These are phyloP conservation scores for Corvus hawaiiensis DNA, from an alignment of 2,113 vertebrate genomes.

Conservation along the genomic window DNA sequence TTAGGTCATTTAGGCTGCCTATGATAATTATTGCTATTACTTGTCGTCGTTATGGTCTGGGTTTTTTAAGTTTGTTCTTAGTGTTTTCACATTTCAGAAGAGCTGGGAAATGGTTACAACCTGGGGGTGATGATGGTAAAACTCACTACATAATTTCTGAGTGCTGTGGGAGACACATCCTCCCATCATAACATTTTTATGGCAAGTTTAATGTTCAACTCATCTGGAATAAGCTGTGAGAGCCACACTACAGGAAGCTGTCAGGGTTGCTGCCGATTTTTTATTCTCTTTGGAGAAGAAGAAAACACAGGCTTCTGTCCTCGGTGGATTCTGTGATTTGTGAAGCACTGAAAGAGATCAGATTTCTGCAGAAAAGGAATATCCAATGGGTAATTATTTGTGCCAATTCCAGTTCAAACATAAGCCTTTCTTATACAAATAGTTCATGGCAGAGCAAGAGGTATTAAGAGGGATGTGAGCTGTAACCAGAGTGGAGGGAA, in stretches of 20 bases:
- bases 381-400: conserved; percentile 53
- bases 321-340: conserved; percentile 38
- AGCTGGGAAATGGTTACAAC: background rate
- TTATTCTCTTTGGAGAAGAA: conserved; percentile 53
- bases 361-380: conserved; percentile 58
- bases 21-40: background rate
- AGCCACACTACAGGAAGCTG: conserved; percentile 26
- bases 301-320: conserved; percentile 38
- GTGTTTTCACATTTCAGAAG: background rate
- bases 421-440: conserved; percentile 42
- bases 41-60: background rate
- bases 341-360: conserved; percentile 55
- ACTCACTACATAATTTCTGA: conserved; percentile 29
- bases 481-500: conserved; percentile 36
- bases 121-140: background rate
- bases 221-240: conserved; percentile 49
- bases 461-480: conserved; percentile 8
- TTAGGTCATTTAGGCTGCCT: background rate
- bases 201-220: conserved; percentile 39
- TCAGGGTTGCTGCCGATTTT: conserved; percentile 52
- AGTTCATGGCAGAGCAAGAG: conserved; percentile 16
- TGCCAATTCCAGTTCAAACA: conserved; percentile 62
- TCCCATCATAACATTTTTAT: conserved; percentile 62
- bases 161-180: conserved; percentile 40
- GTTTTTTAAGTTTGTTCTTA: background rate